Base-by-base conservation (phyloP, 2,797 vertebrate species). In the Linurgus olivaceus region DNA sequence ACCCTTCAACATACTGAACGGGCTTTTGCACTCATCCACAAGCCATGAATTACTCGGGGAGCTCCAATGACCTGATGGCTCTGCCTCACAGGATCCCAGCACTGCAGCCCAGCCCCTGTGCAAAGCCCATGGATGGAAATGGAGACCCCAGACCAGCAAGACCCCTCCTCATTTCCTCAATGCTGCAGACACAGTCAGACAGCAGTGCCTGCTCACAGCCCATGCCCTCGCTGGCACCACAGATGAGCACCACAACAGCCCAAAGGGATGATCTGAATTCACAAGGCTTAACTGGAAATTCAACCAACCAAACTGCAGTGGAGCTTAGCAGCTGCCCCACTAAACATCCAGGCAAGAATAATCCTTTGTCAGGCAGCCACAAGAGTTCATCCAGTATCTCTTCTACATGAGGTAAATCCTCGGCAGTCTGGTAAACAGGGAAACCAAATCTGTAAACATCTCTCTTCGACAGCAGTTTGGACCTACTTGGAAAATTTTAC, bases 111-210 rank as follows among this genome's bases (percentile, higher is more conserved):
- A 44, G 52, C 5, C 44, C 23, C 29, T 2, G 14, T 0, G 3
- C 29, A 45, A 50, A 83, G 45, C 51, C 33, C 38, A 20, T 0
- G 0, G 78, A 40, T 14, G 23, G 50, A 74, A 92, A 72, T 1
- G 1, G 21, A 54, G 50, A 79, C 21, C 14, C 29, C 26, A 3
- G 13, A 12, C 9, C 0, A 0, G 57, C 74, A 33, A 29, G 35
- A 67, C 1, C 21, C 9, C 2, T 1, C 15, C 23, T 52, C 6
- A 11, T 2, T 17, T 29, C 33, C 25, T 13, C 47, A 4, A 12
- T 0, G 4, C 1, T 18, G 52, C 44, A n/a, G 29, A 50, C 0
- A 2, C 26, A 20, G 31, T 1, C 45, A n/a, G 33, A 31, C 0
- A 1, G 52, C 61, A 58, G 31, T 0, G 4, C 24, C 35, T 23